A percentile compares a stretch with the other conserved stretches of the same genome.
Evolutionary conservation across 2,113 vertebrate genomes (phyloP).

Genomic region (Zootoca vivipara): DNA sequence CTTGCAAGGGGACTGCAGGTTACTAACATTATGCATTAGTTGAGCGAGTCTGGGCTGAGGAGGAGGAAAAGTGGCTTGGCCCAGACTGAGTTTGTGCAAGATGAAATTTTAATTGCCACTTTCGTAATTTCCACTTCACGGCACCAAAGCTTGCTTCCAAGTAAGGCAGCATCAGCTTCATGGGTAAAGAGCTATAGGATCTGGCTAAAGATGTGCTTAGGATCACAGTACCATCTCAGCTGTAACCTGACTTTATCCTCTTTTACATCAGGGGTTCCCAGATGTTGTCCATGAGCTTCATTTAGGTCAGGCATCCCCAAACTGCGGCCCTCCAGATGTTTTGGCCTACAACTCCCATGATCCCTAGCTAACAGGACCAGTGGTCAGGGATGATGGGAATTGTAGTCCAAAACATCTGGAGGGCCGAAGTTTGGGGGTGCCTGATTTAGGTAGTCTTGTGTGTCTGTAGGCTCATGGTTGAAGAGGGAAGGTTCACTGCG

Average conservation of each 20-base stretch:
- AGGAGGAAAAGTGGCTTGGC: not conserved
- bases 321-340: too few species aligned
- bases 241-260: not conserved
- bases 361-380: too few species aligned
- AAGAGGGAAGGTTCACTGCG: too few species aligned
- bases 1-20: not conserved
- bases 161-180: not conserved
- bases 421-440: too few species aligned
- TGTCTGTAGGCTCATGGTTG: too few species aligned
- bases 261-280: not conserved
- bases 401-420: too few species aligned
- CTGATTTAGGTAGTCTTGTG: too few species aligned
- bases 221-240: not conserved
- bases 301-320: too few species aligned
- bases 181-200: not conserved
- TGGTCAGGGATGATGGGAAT: too few species aligned
- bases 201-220: not conserved
- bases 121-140: too few species aligned
- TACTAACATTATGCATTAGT: not conserved
- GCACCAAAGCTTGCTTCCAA: not conserved
- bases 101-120: not conserved
- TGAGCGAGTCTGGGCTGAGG: too few species aligned
- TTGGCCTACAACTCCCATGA: too few species aligned
- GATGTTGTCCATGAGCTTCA: not conserved
- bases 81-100: not conserved